phyloP scores from a whole-genome alignment of 2,888 invertebrate species.

The Aphodius sticticus region DNA sequence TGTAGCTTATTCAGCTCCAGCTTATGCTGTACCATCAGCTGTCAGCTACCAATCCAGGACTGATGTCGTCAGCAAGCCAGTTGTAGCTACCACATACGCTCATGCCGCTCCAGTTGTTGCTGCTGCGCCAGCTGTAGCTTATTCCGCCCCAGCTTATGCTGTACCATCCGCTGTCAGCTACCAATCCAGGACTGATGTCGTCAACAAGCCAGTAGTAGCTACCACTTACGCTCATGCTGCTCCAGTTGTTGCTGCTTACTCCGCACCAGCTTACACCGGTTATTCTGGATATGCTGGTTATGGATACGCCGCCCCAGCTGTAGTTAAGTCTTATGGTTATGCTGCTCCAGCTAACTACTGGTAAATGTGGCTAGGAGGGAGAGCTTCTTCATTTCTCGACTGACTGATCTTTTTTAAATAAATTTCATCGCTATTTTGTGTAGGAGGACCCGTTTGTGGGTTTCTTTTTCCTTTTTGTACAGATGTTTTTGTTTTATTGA shows the following conservation, averaged over 20 bases:
- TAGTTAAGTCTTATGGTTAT: constrained; percentile 25
- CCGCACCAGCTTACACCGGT: constrained; percentile 51
- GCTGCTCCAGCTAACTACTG: constrained; percentile 18
- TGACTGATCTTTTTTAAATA: constrained; percentile 7
- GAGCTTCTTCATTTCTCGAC: background rate
- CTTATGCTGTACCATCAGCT: constrained; percentile 59
- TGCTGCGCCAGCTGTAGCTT: constrained; percentile 40
- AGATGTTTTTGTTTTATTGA: background rate
- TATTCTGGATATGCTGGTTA: constrained; percentile 47
- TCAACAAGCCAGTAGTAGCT: constrained; percentile 42
- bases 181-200: constrained; percentile 43
- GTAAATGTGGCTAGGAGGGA: constrained; percentile 6
- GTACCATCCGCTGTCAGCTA: constrained; percentile 56
- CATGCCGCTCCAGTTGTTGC: constrained; percentile 52
- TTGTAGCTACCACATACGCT: constrained; percentile 39
- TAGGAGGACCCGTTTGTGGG: background rate
- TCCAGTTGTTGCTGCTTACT: constrained; percentile 51
- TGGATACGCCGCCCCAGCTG: constrained; percentile 53
- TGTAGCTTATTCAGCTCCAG: constrained; percentile 36
- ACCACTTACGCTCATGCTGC: constrained; percentile 46
- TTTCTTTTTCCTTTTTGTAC: background rate
- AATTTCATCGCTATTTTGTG: constrained; percentile 11
- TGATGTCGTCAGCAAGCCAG: constrained; percentile 43
- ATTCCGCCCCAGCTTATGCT: constrained; percentile 52
- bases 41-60: constrained; percentile 48